Conservation (phyloP, 2,797 vertebrate species). For the Erethizon dorsatum region DNA sequence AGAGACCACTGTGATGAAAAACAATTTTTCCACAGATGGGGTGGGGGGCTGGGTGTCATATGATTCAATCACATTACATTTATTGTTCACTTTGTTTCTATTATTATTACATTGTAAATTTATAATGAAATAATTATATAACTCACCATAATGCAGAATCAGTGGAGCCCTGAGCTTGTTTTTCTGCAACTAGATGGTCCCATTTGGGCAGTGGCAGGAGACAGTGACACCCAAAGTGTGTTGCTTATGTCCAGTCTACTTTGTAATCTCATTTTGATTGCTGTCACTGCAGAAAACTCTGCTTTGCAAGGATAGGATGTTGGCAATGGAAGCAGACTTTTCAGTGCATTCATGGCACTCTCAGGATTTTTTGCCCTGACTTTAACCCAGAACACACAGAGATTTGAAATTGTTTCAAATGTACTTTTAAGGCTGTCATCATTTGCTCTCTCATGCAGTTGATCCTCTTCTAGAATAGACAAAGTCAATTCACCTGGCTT, state of each 20-base stretch:
- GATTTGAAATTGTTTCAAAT: neutral
- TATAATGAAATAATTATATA: neutral
- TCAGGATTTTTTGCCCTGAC: neutral
- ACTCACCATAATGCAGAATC: neutral
- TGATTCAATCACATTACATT: neutral
- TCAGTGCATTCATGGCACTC: neutral
- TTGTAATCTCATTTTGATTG: neutral
- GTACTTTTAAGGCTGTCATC: neutral
- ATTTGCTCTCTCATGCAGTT: neutral
- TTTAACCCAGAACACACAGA: neutral
- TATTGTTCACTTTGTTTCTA: neutral
- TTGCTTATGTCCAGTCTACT: neutral
- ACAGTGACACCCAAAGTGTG: neutral
- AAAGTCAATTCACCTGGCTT: neutral
- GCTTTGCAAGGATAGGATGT: neutral
- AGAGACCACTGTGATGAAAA: neutral
- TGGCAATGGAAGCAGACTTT: neutral
- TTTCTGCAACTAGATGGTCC: neutral
- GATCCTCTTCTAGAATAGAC: neutral
- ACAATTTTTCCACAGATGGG: neutral
- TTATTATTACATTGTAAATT: neutral
- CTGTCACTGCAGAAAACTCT: neutral
- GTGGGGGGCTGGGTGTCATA: neutral
- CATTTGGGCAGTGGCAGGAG: neutral
- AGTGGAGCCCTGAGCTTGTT: neutral